Percentiles rank a stretch among this genome's conserved stretches.
phyloP scores from a whole-genome alignment of 2,888 invertebrate genomes.

The Cotesia congregata region DNA sequence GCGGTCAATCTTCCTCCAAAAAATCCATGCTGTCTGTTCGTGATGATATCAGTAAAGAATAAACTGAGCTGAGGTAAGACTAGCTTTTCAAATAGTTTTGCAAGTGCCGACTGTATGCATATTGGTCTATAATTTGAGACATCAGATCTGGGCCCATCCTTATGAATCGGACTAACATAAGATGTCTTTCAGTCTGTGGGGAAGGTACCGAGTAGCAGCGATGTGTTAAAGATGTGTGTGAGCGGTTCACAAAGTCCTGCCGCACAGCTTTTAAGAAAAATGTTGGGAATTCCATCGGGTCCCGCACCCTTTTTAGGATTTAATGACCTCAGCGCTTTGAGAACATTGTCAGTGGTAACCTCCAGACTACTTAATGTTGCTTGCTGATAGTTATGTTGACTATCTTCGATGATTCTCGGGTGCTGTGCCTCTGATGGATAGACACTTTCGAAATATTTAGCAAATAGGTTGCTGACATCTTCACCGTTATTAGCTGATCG shows the following conservation, averaged over 20 bases:
- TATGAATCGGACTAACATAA: slow-evolving; percentile 35
- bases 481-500: no score
- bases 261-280: slow-evolving; percentile 29
- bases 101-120: background rate
- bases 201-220: slow-evolving; percentile 24
- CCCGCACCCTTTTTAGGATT: slow-evolving; percentile 24
- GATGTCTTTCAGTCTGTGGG: slow-evolving; percentile 31
- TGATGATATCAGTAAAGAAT: background rate
- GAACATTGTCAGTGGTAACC: no score
- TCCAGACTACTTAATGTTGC: no score
- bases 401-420: no score
- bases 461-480: no score
- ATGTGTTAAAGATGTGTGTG: slow-evolving; percentile 26
- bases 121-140: slow-evolving; percentile 41
- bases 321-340: background rate
- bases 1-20: background rate
- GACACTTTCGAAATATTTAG: no score
- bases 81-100: background rate
- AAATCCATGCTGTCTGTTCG: slow-evolving; percentile 1
- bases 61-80: background rate
- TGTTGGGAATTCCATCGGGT: slow-evolving; percentile 41
- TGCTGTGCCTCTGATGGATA: no score
- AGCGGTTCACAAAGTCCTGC: slow-evolving; percentile 26
- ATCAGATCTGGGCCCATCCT: slow-evolving; percentile 28
- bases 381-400: no score